Evolutionary conservation across 2,797 vertebrate species (phyloP), one percentile per base, ranked within the genome.

Genomic region (Pseudomugil gertrudae): DNA sequence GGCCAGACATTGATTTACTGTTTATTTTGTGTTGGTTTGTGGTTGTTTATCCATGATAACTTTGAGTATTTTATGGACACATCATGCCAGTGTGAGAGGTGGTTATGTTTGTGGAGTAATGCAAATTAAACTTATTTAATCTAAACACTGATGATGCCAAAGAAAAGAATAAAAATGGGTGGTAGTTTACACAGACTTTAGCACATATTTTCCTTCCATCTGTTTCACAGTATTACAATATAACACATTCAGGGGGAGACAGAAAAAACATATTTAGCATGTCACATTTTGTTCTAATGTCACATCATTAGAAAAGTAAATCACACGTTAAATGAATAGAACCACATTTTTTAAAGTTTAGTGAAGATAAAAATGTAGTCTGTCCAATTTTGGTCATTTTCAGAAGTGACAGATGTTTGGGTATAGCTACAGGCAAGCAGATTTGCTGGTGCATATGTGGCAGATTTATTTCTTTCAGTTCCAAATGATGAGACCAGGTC

Each of bases 141-240:
- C 36, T 38, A 14, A 72, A 76, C 72, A 36, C 27, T 56, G 38
- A 58, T 47, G 53, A 69, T 58, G 45, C 23, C 9, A 36, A 71
- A 66, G 64, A 19, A 47, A 36, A 8, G 10, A 14, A 38, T 1
- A 57, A n/a, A 15, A 33, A 47, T 23, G 35, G 29, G 48, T 24
- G 56, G 33, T 21, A 57, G 33, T 29, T 40, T 30, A 58, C 55
- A 73, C 38, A 59, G 30, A 3, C 67, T 57, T 59, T 51, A 36
- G 57, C 51, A 72, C 60, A 63, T 66, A 65, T 80, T 48, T 43
- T 64, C 57, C 24, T 53, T 26, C 72, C 69, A 56, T 84, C 66
- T 81, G 72, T 72, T 84, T 74, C 33, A 76, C 65, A 56, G 29
- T 55, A 43, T 69, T 71, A 40, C 59, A 76, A 29, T 36, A 36